Evolutionary conservation across 1,140 invertebrate species (phyloP).

Genomic region (Drosophila dunni): DNA sequence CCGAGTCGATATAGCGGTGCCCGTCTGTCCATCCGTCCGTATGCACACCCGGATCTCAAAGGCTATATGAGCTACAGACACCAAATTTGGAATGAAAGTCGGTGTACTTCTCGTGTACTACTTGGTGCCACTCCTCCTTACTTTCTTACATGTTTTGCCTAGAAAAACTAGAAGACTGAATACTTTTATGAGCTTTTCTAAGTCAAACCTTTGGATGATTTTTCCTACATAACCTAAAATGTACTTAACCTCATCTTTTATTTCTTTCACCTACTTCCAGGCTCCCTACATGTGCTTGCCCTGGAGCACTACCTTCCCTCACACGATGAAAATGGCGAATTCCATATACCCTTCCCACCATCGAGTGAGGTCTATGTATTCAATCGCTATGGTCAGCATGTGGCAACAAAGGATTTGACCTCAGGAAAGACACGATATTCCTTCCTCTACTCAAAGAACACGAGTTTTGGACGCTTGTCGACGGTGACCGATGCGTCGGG

Average conservation of each 20-base stretch:
- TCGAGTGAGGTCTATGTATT: constrained; percentile 97
- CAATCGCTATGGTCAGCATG: constrained; percentile 97
- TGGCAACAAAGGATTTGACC: constrained; percentile 95
- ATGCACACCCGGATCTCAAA: too few relatives aligned
- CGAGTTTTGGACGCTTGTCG: constrained; percentile 96
- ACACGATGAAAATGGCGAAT: constrained; percentile 95
- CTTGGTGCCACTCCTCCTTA: too few relatives aligned
- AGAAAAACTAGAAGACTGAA: too few relatives aligned
- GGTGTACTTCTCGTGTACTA: too few relatives aligned
- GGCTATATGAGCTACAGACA: too few relatives aligned
- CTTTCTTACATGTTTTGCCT: too few relatives aligned
- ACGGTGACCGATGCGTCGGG: constrained; percentile 96
- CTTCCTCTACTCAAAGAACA: constrained; percentile 98
- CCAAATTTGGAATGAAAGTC: too few relatives aligned
- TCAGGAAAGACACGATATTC: constrained; percentile 96
- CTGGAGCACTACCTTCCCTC: constrained; percentile 95
- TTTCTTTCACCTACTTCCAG: constrained; percentile 65
- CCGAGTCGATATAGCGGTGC: too few relatives aligned
- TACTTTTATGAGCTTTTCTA: too few relatives aligned
- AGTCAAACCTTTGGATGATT: too few relatives aligned
- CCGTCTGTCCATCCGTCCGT: too few relatives aligned
- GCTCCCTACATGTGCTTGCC: constrained; percentile 93
- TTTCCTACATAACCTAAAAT: neutral
- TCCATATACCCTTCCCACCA: constrained; percentile 95
- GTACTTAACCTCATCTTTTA: neutral